Percentiles rank a stretch among this genome's conserved stretches.
phyloP scores from a whole-genome alignment of 2,113 vertebrate species.

The Macaca nemestrina region DNA sequence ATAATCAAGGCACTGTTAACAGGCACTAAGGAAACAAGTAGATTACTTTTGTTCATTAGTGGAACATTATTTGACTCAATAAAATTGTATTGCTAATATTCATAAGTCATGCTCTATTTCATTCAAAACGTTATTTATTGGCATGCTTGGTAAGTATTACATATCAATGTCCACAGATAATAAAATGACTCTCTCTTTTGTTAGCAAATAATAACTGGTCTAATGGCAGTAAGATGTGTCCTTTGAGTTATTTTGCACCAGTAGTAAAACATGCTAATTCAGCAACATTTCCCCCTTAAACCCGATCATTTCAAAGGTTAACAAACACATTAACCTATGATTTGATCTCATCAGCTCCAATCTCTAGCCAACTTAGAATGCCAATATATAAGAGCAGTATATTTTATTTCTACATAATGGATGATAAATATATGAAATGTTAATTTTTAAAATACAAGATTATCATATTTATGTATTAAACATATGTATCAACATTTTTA shows the following conservation, averaged over 20 bases:
- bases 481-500: neutral
- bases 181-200: neutral
- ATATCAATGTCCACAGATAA: neutral
- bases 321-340: neutral
- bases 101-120: neutral
- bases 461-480: too few species aligned
- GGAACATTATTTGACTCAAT: neutral
- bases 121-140: neutral
- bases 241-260: neutral
- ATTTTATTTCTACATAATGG: conserved; percentile 15
- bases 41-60: conserved; percentile 10
- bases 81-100: neutral
- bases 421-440: neutral
- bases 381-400: neutral
- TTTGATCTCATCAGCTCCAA: neutral
- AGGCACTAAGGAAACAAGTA: conserved; percentile 22
- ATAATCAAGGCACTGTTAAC: conserved; percentile 57
- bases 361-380: neutral
- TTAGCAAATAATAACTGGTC: neutral
- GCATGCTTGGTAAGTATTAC: neutral
- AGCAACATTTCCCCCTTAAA: neutral
- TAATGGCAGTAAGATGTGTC: neutral
- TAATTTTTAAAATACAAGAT: neutral
- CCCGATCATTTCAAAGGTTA: neutral
- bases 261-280: neutral